Conservation (phyloP, 2,113 vertebrate genomes). For the Pteruthius melanotis region DNA sequence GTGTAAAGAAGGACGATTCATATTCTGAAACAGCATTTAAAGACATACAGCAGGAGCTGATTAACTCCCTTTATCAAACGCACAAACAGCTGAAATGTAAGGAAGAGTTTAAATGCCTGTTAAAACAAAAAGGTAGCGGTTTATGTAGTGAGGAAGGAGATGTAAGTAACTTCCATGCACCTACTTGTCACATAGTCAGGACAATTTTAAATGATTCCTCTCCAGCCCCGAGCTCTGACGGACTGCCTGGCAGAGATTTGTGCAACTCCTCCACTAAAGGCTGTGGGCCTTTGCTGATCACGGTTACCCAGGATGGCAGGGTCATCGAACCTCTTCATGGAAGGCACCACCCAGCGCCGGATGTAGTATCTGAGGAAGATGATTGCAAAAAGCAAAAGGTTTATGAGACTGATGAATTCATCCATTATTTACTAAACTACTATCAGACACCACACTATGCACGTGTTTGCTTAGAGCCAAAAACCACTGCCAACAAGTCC, state of each 20-base stretch:
- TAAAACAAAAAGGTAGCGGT: not conserved
- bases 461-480: constrained; percentile 60
- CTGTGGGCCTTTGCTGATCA: constrained; percentile 40
- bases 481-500: not conserved
- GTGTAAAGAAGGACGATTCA: not conserved
- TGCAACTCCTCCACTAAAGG: not conserved
- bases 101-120: not conserved
- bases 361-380: not conserved
- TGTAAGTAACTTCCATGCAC: not conserved
- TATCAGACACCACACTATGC: constrained; percentile 68
- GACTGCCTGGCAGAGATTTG: not conserved
- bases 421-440: constrained; percentile 78
- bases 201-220: constrained; percentile 15
- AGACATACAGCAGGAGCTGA: constrained; percentile 17
- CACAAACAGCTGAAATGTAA: constrained; percentile 18
- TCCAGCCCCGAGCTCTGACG: not conserved
- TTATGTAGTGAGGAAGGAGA: constrained; percentile 3
- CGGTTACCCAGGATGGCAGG: constrained; percentile 16
- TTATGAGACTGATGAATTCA: constrained; percentile 80
- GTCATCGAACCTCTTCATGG: not conserved
- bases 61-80: not conserved
- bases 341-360: not conserved
- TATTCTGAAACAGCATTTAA: not conserved
- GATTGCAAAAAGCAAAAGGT: constrained; percentile 66
- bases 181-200: not conserved